Evolutionary conservation across 2,888 invertebrate genomes (phyloP).

Genomic region (Pimpla rufipes): DNA sequence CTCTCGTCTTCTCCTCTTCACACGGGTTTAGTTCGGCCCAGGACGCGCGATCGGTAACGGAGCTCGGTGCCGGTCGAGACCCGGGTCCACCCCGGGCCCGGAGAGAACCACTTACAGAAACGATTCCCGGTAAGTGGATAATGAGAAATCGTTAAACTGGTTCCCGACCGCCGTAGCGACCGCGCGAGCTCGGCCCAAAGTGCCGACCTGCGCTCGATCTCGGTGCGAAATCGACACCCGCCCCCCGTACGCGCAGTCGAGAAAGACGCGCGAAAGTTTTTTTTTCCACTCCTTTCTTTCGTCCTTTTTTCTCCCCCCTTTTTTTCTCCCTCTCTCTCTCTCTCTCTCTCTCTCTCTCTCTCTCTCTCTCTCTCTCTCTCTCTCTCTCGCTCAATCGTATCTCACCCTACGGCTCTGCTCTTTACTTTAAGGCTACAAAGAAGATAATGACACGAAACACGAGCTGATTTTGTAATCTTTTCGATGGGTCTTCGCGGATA

Average conservation of each 20-base stretch:
- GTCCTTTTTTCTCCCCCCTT: too few species aligned
- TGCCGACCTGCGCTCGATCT: constrained; percentile 70
- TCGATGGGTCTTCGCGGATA: neutral
- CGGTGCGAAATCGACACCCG: constrained; percentile 74
- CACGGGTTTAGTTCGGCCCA: constrained; percentile 36
- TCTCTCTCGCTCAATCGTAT: constrained; percentile 45
- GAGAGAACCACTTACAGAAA: constrained; percentile 76
- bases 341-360: constrained; percentile 21
- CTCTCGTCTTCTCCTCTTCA: constrained; percentile 45
- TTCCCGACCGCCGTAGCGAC: constrained; percentile 65
- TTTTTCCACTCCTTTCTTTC: constrained; percentile 17
- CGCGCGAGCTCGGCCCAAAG: constrained; percentile 59
- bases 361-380: too few species aligned
- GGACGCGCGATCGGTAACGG: constrained; percentile 53
- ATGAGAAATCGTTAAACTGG: constrained; percentile 78
- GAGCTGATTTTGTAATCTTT: constrained; percentile 52
- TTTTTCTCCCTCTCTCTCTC: neutral
- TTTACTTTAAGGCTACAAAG: constrained; percentile 34
- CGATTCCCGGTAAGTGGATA: constrained; percentile 76
- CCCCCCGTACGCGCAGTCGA: constrained; percentile 60
- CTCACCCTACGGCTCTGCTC: constrained; percentile 37
- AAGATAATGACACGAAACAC: constrained; percentile 50
- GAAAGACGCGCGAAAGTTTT: constrained; percentile 65
- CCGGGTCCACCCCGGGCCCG: constrained; percentile 46
- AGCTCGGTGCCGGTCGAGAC: constrained; percentile 55